Evolutionary conservation across 2,113 vertebrate genomes (phyloP).

Genomic region (Typhlomys cinereus): DNA sequence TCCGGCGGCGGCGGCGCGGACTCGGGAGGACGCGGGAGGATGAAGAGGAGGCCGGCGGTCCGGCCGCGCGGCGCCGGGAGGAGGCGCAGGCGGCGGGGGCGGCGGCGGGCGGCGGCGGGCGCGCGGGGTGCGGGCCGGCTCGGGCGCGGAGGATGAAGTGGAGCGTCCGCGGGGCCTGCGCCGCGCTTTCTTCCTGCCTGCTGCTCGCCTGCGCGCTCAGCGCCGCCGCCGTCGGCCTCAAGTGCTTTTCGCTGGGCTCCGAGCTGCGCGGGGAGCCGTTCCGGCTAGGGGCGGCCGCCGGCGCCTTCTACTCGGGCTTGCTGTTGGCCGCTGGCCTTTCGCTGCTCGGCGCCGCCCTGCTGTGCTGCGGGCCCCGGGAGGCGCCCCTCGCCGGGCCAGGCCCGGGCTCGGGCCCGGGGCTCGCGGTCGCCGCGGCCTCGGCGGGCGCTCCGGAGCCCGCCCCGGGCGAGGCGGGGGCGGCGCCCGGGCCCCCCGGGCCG

Average conservation of each 20-base stretch:
- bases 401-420: slow-evolving; percentile 13
- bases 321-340: slow-evolving; percentile 91
- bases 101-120: slow-evolving; percentile 87
- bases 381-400: slow-evolving; percentile 69
- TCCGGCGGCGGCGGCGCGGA: slow-evolving; percentile 72
- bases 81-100: slow-evolving; percentile 91
- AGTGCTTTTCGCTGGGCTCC: slow-evolving; percentile 93
- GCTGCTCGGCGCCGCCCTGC: slow-evolving; percentile 90
- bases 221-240: slow-evolving; percentile 94
- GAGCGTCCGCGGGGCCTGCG: slow-evolving; percentile 96
- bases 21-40: slow-evolving; percentile 84
- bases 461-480: slow-evolving; percentile 58
- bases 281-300: slow-evolving; percentile 91
- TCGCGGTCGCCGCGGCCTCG: slow-evolving; percentile 80
- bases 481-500: slow-evolving; percentile 82
- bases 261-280: slow-evolving; percentile 93
- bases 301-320: slow-evolving; percentile 95
- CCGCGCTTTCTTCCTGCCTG: slow-evolving; percentile 94
- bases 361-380: slow-evolving; percentile 87
- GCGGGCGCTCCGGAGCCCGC: neutral
- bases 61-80: slow-evolving; percentile 87
- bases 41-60: slow-evolving; percentile 86
- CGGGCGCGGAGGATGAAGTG: slow-evolving; percentile 97
- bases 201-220: slow-evolving; percentile 95
- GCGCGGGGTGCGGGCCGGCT: slow-evolving; percentile 92